Evolutionary conservation across 2,113 vertebrate genomes (phyloP).

Genomic region (Narcine bancroftii): DNA sequence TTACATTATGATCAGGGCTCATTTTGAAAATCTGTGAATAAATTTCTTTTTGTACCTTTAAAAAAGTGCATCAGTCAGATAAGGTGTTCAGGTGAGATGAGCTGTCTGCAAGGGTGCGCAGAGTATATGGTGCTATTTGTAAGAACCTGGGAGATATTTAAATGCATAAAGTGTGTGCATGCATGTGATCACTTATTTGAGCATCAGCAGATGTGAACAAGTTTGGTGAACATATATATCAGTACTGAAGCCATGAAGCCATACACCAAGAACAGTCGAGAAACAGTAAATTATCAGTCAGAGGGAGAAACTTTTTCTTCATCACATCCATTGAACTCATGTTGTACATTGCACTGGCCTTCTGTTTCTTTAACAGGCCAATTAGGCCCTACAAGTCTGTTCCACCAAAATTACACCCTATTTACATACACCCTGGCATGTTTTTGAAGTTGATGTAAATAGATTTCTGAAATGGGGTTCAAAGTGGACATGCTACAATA

Average conservation of each 20-base stretch:
- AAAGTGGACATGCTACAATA: no score
- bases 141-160: not conserved
- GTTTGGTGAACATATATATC: not conserved
- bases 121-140: not conserved
- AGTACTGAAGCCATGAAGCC: not conserved
- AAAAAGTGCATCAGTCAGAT: not conserved
- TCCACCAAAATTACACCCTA: no score
- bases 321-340: no score
- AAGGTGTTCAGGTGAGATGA: not conserved
- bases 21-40: not conserved
- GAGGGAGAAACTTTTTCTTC: not conserved
- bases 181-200: not conserved
- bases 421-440: no score
- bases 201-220: not conserved
- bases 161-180: not conserved
- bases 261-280: not conserved
- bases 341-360: no score
- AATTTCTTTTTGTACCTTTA: not conserved
- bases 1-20: not conserved
- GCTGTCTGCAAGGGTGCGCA: not conserved
- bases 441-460: no score
- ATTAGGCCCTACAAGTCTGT: no score
- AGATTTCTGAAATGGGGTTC: no score
- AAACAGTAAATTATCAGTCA: not conserved
- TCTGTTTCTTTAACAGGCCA: no score